Conservation (phyloP, 2,113 vertebrate species). For the Chunga burmeisteri region DNA sequence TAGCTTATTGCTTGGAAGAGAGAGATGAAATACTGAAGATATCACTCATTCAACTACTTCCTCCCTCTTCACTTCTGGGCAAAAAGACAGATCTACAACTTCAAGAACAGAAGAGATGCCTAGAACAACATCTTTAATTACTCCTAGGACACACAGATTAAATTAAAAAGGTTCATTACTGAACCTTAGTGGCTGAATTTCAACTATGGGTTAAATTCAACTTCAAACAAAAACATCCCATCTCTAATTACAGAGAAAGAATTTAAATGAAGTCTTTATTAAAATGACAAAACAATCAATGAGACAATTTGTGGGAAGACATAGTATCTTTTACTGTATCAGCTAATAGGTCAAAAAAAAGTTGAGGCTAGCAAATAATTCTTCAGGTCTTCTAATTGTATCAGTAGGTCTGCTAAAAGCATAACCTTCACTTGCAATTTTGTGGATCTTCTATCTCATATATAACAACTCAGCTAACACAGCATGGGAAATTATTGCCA, state of each 20-base stretch:
- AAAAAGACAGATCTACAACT: background rate
- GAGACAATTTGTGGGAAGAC: background rate
- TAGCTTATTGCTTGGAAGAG: background rate
- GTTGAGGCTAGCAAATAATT: background rate
- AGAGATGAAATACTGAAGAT: background rate
- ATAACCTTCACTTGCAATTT: background rate
- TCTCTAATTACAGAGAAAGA: background rate
- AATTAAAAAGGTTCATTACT: background rate
- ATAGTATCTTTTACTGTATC: background rate
- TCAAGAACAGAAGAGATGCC: background rate
- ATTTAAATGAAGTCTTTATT: background rate
- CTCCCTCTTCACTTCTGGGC: background rate
- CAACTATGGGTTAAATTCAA: background rate
- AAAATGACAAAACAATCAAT: constrained; percentile 31
- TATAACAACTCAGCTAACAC: background rate
- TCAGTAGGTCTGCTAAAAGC: background rate
- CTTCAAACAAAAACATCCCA: background rate
- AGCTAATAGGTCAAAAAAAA: background rate
- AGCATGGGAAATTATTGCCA: background rate
- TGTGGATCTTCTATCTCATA: background rate
- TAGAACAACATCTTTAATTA: background rate
- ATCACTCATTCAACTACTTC: background rate
- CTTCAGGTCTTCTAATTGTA: background rate
- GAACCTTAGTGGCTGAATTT: background rate
- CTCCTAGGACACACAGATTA: background rate